These are phyloP conservation scores for Erynnis tages DNA, from an alignment of 2,888 invertebrate species.

Conservation along the genomic window DNA sequence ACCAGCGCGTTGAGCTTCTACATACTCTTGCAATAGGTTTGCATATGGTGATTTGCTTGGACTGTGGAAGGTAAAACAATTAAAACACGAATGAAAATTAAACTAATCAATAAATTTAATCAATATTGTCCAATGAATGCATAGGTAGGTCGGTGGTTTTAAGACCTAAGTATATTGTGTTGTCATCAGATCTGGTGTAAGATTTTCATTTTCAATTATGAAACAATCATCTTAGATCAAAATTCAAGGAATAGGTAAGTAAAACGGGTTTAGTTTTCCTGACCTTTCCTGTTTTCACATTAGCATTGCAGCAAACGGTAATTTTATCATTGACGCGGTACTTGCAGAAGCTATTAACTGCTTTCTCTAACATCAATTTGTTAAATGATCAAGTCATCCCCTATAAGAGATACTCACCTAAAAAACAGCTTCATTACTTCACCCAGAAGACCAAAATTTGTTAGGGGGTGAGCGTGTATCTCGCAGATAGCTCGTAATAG, in stretches of 20 bases:
- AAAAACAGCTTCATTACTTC: conserved; percentile 91
- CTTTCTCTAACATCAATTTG: conserved; percentile 18
- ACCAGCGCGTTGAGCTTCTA: conserved; percentile 89
- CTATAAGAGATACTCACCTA: conserved; percentile 82
- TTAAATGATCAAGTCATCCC: conserved; percentile 20
- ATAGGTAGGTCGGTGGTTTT: too few relatives aligned
- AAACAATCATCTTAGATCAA: background rate
- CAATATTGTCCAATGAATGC: too few relatives aligned
- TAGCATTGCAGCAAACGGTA: conserved; percentile 23
- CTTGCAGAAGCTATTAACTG: conserved; percentile 11
- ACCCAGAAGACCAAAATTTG: conserved; percentile 90
- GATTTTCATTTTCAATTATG: too few relatives aligned
- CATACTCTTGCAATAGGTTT: conserved; percentile 87
- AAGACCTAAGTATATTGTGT: too few relatives aligned
- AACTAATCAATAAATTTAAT: too few relatives aligned
- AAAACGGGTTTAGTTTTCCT: conserved; percentile 23
- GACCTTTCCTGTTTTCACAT: conserved; percentile 23
- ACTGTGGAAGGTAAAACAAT: conserved; percentile 75
- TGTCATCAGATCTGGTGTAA: too few relatives aligned
- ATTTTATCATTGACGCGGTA: conserved; percentile 19
- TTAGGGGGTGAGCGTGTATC: conserved; percentile 89
- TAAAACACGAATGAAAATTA: too few relatives aligned
- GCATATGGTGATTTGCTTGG: conserved; percentile 92
- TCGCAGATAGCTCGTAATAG: conserved; percentile 92
- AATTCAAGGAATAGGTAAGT: conserved; percentile 13